phyloP scores from a whole-genome alignment of 2,888 invertebrate species.

The Trilocha varians region DNA sequence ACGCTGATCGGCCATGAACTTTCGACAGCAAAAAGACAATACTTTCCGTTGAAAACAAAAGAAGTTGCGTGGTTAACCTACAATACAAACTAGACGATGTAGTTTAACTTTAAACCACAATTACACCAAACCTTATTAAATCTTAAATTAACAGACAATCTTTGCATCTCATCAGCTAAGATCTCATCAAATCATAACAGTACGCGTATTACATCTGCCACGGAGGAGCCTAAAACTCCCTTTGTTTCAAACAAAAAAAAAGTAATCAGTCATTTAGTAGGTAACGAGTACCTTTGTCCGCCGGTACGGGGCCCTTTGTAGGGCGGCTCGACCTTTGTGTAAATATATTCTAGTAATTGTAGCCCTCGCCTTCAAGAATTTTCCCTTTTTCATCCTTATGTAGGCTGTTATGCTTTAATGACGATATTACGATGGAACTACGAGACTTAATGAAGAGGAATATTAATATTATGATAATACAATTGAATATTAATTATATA shows the following conservation, averaged over 20 bases:
- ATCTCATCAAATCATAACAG: no score
- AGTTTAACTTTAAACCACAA: no score
- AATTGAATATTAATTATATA: no score
- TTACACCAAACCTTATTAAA: no score
- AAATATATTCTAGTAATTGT: constrained; percentile 39
- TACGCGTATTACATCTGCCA: constrained; percentile 4
- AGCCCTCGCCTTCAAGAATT: constrained; percentile 11
- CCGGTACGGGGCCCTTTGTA: constrained; percentile 21
- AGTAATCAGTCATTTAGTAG: constrained; percentile 41
- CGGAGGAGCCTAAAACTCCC: constrained; percentile 34
- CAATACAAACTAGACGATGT: no score
- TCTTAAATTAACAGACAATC: no score
- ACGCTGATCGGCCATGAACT: no score
- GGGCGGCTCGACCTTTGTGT: constrained; percentile 35
- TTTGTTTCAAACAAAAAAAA: constrained; percentile 41
- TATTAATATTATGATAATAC: no score
- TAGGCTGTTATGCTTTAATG: not conserved
- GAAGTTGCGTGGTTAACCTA: no score
- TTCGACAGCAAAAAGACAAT: no score
- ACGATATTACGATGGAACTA: not conserved
- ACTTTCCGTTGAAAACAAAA: no score
- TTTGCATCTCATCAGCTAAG: no score
- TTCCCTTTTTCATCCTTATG: not conserved
- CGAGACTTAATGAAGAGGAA: not conserved
- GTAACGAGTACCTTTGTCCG: constrained; percentile 46